These are phyloP conservation scores for Drosophila ezoana DNA, from an alignment of 2,888 invertebrate species.

Conservation along the genomic window DNA sequence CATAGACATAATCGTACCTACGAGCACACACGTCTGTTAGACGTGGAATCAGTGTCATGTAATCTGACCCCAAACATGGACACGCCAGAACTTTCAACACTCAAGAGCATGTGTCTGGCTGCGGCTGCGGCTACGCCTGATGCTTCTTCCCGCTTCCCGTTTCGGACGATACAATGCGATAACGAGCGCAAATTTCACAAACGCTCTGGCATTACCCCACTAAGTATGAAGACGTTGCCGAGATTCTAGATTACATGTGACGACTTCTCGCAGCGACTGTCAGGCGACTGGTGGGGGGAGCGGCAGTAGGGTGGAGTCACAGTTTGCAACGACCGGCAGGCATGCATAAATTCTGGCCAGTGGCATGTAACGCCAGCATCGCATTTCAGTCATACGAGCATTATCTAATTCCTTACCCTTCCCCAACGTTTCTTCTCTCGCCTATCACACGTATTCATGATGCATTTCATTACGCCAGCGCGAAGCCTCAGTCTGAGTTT, in stretches of 20 bases:
- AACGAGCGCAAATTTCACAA: conserved; percentile 78
- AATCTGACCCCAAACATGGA: conserved; percentile 79
- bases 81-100: conserved; percentile 80
- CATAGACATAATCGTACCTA: conserved; percentile 46
- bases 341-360: conserved; percentile 76
- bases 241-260: conserved; percentile 79
- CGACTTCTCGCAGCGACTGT: conserved; percentile 53
- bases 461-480: conserved; percentile 33
- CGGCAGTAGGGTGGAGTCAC: conserved; percentile 14
- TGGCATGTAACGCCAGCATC: conserved; percentile 75
- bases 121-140: conserved; percentile 7
- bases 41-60: conserved; percentile 77
- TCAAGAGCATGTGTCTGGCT: conserved; percentile 53
- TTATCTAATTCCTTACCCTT: conserved; percentile 71
- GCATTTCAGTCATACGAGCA: conserved; percentile 72
- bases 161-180: conserved; percentile 70
- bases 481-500: conserved; percentile 26
- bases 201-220: conserved; percentile 69
- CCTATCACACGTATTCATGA: conserved; percentile 37
- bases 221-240: conserved; percentile 77
- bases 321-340: conserved; percentile 46
- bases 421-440: conserved; percentile 18
- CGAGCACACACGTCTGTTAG: conserved; percentile 67
- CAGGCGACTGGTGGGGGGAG: conserved; percentile 6
- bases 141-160: background rate